Evolutionary conservation across 2,797 vertebrate species (phyloP).

Genomic region (Muraenolepis orangiensis): DNA sequence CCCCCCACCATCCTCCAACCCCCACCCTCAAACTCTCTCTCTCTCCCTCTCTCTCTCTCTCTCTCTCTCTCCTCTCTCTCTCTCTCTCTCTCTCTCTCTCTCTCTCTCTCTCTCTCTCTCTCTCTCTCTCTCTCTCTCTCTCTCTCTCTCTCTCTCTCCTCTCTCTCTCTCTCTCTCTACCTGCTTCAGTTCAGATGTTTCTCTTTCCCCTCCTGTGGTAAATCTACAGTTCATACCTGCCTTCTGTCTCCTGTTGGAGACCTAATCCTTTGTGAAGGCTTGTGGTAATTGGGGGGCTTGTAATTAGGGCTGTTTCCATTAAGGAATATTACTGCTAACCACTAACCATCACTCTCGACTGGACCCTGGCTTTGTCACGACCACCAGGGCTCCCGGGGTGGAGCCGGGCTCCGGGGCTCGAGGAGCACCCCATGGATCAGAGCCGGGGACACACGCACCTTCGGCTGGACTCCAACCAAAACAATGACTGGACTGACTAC

Average conservation of each 20-base stretch:
- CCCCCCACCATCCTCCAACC: too few relatives aligned
- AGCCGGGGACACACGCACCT: slow-evolving; percentile 57
- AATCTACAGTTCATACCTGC: slow-evolving; percentile 53
- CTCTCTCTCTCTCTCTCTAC: slow-evolving; percentile 39
- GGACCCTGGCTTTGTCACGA: slow-evolving; percentile 50
- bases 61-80: too few relatives aligned
- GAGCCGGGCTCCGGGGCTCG: slow-evolving; percentile 49
- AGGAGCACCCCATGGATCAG: too few relatives aligned
- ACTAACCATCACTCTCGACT: slow-evolving; percentile 62
- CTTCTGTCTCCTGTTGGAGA: slow-evolving; percentile 61
- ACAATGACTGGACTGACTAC: too few relatives aligned
- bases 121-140: too few relatives aligned
- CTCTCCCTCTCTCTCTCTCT: too few relatives aligned
- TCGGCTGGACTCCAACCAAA: slow-evolving; percentile 45
- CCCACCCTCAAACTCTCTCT: too few relatives aligned
- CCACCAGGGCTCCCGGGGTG: slow-evolving; percentile 45
- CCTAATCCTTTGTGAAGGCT: slow-evolving; percentile 72
- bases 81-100: too few relatives aligned
- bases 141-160: too few relatives aligned
- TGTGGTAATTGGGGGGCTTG: slow-evolving; percentile 66
- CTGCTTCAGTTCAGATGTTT: slow-evolving; percentile 70
- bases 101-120: too few relatives aligned
- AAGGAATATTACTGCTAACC: slow-evolving; percentile 72
- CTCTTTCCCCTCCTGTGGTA: slow-evolving; percentile 71
- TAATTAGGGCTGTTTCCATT: slow-evolving; percentile 75